These are phyloP conservation scores for Pycnonotus jocosus DNA, from an alignment of 2,113 vertebrate species.

Conservation along the genomic window DNA sequence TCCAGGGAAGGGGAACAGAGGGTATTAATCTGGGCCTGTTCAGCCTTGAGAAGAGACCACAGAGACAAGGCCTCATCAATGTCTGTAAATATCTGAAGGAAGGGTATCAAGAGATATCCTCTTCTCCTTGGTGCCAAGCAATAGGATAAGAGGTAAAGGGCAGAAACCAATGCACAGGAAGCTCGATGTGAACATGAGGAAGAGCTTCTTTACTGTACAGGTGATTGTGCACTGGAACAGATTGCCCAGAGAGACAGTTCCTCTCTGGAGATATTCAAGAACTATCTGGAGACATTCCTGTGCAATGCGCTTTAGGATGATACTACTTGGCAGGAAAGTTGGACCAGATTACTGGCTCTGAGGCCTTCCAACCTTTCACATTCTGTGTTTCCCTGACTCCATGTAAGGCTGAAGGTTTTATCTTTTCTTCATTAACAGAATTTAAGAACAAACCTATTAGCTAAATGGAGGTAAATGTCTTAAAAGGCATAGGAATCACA, in stretches of 20 bases:
- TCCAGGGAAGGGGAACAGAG: neutral
- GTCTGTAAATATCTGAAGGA: neutral
- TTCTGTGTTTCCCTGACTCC: neutral
- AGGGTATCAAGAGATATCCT: neutral
- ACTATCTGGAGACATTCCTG: neutral
- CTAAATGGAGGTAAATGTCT: neutral
- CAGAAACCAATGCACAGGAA: neutral
- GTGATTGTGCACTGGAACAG: neutral
- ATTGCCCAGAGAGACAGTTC: neutral
- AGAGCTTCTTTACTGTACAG: neutral
- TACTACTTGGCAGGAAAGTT: neutral
- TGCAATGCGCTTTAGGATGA: neutral
- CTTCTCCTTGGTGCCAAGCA: neutral
- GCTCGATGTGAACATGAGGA: neutral
- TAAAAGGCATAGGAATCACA: neutral
- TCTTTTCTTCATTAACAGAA: neutral
- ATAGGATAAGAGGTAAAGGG: neutral
- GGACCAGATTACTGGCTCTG: accelerated
- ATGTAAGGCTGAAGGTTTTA: neutral
- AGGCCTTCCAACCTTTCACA: neutral
- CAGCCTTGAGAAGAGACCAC: too few relatives aligned
- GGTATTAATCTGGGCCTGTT: neutral
- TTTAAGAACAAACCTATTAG: neutral
- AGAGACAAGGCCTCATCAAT: too few relatives aligned
- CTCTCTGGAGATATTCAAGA: neutral